These are phyloP conservation scores for Lophochroa leadbeateri DNA, from an alignment of 2,113 vertebrate species.

Conservation along the genomic window DNA sequence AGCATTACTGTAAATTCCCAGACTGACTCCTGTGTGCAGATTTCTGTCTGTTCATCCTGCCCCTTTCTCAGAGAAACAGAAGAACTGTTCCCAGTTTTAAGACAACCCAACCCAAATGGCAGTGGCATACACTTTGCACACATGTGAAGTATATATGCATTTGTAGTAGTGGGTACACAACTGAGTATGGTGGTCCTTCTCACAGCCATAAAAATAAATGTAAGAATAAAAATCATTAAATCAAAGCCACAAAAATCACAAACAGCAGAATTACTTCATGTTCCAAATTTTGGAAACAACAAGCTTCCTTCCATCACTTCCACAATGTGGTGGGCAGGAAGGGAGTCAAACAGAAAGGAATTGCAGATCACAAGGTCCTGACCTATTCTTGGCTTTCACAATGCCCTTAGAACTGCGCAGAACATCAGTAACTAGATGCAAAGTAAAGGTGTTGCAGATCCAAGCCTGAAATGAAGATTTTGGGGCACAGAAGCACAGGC, in stretches of 20 bases:
- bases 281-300: background rate
- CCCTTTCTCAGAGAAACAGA: background rate
- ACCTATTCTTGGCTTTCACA: background rate
- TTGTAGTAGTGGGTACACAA: background rate
- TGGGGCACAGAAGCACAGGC: background rate
- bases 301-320: background rate
- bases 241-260: background rate
- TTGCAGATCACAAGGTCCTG: background rate
- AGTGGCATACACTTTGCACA: accelerated
- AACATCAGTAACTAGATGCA: background rate
- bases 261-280: background rate
- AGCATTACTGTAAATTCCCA: background rate
- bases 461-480: background rate
- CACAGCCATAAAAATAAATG: background rate
- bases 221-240: background rate
- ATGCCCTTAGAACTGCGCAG: background rate
- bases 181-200: background rate
- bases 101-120: background rate
- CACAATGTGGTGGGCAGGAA: background rate
- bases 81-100: background rate
- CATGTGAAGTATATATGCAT: background rate
- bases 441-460: background rate
- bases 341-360: background rate
- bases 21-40: background rate
- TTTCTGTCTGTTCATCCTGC: background rate